Evolutionary conservation across 2,888 invertebrate species (phyloP).

Genomic region (Hartigia nigra): DNA sequence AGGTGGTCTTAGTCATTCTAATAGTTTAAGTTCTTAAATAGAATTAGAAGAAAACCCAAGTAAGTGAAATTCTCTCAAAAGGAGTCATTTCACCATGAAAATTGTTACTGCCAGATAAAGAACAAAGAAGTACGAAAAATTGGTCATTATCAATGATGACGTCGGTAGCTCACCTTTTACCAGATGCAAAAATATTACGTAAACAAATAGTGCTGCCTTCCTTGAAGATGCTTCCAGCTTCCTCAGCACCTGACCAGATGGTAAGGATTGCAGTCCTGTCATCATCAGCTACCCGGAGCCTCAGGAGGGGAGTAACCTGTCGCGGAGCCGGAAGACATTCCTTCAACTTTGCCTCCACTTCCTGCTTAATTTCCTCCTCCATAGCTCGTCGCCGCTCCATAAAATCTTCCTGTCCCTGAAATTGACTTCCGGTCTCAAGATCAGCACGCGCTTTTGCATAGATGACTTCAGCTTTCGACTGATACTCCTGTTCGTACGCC

Average conservation of each 20-base stretch:
- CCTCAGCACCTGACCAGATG: conserved; percentile 79
- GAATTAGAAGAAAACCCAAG: background rate
- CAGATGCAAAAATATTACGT: conserved; percentile 70
- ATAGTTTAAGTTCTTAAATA: background rate
- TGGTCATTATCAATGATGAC: background rate
- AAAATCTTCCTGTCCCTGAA: conserved; percentile 4
- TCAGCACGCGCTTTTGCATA: conserved; percentile 48
- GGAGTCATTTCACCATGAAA: background rate
- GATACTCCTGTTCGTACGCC: conserved; percentile 47
- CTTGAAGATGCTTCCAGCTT: conserved; percentile 69
- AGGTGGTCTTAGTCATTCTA: background rate
- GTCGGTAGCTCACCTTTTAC: conserved; percentile 57
- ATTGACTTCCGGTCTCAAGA: conserved; percentile 29
- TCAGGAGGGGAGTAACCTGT: conserved; percentile 65
- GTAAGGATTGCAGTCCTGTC: conserved; percentile 69
- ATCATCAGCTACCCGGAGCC: conserved; percentile 66
- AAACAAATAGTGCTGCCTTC: conserved; percentile 74
- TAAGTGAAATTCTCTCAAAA: background rate
- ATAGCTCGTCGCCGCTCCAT: conserved; percentile 20
- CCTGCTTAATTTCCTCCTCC: conserved; percentile 46
- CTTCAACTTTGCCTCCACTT: conserved; percentile 50
- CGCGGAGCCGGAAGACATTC: conserved; percentile 53
- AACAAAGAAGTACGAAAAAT: background rate
- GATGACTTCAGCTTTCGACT: conserved; percentile 49
- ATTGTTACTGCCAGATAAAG: conserved; percentile 32